Evolutionary conservation across 2,888 invertebrate species (phyloP).

Genomic region (Leptopilina drosophilae): DNA sequence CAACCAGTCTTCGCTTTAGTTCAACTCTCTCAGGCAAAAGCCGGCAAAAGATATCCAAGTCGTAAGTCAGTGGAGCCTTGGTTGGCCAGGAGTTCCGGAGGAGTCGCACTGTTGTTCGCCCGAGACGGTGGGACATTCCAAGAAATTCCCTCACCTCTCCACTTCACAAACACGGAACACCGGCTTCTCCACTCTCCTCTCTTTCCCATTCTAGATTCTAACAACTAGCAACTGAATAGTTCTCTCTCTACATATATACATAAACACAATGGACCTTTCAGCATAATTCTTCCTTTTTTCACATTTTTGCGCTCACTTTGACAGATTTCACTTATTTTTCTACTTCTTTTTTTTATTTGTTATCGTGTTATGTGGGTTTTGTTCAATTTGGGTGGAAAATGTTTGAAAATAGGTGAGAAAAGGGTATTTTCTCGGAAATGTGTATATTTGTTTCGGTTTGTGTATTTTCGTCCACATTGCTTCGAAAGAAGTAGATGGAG

Average conservation of each 20-base stretch:
- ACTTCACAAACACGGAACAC: constrained; percentile 4
- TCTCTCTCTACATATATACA: not conserved
- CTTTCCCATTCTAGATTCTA: not conserved
- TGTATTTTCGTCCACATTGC: no score
- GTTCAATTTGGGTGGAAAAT: no score
- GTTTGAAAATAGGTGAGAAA: no score
- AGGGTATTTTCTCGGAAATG: no score
- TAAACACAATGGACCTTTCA: not conserved
- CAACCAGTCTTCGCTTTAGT: not conserved
- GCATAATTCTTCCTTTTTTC: not conserved
- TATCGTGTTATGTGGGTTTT: no score
- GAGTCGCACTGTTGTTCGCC: constrained; percentile 69
- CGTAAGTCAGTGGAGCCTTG: constrained; percentile 24
- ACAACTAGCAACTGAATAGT: not conserved
- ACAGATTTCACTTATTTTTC: no score
- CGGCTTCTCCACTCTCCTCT: constrained; percentile 17
- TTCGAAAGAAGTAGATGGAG: no score
- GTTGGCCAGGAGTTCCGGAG: constrained; percentile 64
- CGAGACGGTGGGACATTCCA: constrained; percentile 70
- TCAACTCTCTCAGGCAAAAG: not conserved
- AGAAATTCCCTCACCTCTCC: constrained; percentile 59
- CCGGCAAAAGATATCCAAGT: constrained; percentile 5
- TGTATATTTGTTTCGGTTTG: not conserved
- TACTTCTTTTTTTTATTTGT: no score
- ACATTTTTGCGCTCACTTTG: no score